These are phyloP conservation scores for Ceramica pisi DNA, from an alignment of 2,888 invertebrate species.

Conservation along the genomic window DNA sequence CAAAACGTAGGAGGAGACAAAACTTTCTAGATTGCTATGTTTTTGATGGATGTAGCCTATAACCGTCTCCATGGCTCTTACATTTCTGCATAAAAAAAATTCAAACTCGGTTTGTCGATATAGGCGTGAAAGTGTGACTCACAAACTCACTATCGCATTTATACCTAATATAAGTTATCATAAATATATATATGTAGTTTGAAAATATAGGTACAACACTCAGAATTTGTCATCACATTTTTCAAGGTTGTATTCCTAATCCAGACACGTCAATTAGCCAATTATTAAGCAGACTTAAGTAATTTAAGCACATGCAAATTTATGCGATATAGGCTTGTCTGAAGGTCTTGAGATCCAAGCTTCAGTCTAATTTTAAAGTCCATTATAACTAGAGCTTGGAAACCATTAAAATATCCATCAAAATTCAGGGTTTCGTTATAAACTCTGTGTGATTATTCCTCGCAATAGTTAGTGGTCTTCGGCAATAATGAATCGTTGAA, in stretches of 20 bases:
- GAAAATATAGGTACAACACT: background rate
- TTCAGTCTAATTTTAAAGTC: constrained; percentile 20
- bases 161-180: background rate
- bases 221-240: background rate
- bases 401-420: constrained; percentile 26
- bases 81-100: no score
- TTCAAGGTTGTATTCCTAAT: constrained; percentile 6
- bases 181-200: background rate
- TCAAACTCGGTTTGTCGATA: no score
- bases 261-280: constrained; percentile 30
- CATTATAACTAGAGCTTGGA: constrained; percentile 1
- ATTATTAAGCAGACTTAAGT: constrained; percentile 30
- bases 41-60: no score
- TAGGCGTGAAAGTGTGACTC: background rate
- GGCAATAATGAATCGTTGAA: constrained; percentile 62
- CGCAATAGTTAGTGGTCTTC: constrained; percentile 37
- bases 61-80: no score
- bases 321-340: constrained; percentile 27
- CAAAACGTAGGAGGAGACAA: background rate
- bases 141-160: background rate
- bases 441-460: constrained; percentile 37
- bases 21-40: no score
- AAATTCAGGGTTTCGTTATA: constrained; percentile 47
- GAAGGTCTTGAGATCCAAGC: constrained; percentile 36
- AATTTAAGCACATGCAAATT: constrained; percentile 34